Evolutionary conservation across 2,888 invertebrate species (phyloP), one percentile per base, ranked within the genome.

Genomic region (Liodrosophila aerea): DNA sequence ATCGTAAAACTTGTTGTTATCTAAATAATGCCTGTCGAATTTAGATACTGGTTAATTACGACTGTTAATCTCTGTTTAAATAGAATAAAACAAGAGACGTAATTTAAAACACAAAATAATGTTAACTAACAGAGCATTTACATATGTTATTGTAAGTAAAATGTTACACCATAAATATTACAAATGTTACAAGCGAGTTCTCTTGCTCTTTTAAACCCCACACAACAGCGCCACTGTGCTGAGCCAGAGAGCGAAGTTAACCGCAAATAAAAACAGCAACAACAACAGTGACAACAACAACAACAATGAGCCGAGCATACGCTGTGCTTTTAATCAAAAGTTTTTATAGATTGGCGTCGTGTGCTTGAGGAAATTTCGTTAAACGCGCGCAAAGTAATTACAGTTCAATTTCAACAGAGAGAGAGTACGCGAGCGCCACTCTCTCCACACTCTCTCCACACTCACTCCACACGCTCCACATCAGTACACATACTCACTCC

Each of bases 281-380:
- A 2, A 22, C 22, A 39, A 18, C 16, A 22, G 5, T 5, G 5
- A 22, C 22, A 2, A 22, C 22, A 22, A 22, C 22, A 22, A 22
- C 22, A 22, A 22, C 22, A 4, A 5, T 22, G 22, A 22, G 22
- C 22, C n/a, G n/a, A n/a, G n/a, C n/a, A n/a, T n/a, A n/a, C 33
- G 44, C 33, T 76, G 78, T 64, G 76, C 69, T 83, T 83, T 77
- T 83, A 75, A 77, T 74, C 66, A 77, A 85, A 85, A 82, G 67
- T 77, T 66, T 65, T 71, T 82, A 85, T 85, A 63, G 83, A 77
- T 78, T 85, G 71, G 85, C 83, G 83, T 72, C 57, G 61, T 66
- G 73, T 62, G 76, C 66, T 66, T 62, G 64, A 73, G 80, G 61
- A 68, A 84, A 83, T 73, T 73, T 22, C 5, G 80, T 54, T 70